Conservation (phyloP, 2,888 invertebrate species). For the Steinernema hermaphroditum region DNA sequence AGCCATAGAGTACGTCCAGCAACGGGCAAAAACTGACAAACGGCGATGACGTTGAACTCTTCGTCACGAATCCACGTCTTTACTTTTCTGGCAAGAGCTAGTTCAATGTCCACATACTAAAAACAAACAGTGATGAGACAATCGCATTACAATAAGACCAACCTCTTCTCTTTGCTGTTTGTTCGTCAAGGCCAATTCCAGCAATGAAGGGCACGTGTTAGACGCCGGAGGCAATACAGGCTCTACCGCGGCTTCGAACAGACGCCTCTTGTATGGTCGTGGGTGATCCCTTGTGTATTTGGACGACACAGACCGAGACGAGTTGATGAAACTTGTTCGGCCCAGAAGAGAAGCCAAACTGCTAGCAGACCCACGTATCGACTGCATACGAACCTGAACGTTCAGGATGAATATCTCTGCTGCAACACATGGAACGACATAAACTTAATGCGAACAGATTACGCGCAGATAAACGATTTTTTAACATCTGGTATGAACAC, state of each 20-base stretch:
- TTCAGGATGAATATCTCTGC: no score
- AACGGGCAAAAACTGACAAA: constrained; percentile 60
- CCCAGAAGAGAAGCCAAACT: no score
- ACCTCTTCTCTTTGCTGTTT: constrained; percentile 40
- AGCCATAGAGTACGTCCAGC: constrained; percentile 57
- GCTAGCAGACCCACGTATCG: no score
- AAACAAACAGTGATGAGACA: constrained; percentile 34
- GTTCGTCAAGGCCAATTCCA: constrained; percentile 39
- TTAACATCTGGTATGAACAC: no score
- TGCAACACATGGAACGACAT: no score
- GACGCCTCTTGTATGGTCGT: constrained; percentile 53
- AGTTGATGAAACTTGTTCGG: not conserved
- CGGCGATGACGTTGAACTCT: constrained; percentile 57
- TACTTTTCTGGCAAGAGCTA: constrained; percentile 58
- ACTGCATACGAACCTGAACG: no score
- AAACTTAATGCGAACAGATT: no score
- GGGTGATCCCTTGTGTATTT: constrained; percentile 61
- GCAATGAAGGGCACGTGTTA: constrained; percentile 33
- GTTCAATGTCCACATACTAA: constrained; percentile 58
- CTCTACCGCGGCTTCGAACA: constrained; percentile 55
- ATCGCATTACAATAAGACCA: not conserved
- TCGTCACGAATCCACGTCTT: constrained; percentile 55
- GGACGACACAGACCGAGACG: constrained; percentile 51
- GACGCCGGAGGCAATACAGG: constrained; percentile 48
- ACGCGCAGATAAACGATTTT: no score